Percentiles rank a stretch among this genome's conserved stretches.
These are phyloP conservation scores for Geophilus truncorum DNA, from an alignment of 2,888 invertebrate genomes.

Conservation along the genomic window DNA sequence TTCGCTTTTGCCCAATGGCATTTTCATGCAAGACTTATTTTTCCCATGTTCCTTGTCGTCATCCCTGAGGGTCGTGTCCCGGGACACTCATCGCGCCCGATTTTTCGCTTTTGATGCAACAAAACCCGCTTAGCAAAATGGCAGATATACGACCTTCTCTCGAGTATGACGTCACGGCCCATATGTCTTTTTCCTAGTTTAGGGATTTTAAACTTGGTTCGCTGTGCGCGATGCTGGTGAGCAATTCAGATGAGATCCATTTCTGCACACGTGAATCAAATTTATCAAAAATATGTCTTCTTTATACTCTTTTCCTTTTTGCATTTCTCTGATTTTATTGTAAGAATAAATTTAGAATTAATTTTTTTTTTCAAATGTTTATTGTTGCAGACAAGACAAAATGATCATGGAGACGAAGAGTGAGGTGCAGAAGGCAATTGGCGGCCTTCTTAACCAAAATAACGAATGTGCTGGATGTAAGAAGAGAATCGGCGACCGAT, in stretches of 20 bases:
- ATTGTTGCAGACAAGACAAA: background rate
- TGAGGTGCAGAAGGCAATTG: slow-evolving; percentile 20
- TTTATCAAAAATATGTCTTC: background rate
- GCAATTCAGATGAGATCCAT: slow-evolving; percentile 4
- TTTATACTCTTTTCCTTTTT: background rate
- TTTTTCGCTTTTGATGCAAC: slow-evolving; percentile 1
- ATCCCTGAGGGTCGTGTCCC: background rate
- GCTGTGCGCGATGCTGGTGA: background rate
- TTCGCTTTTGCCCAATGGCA: background rate
- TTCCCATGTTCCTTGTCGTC: slow-evolving; percentile 4
- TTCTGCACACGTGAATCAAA: background rate
- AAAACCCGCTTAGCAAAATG: background rate
- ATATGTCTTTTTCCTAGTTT: background rate
- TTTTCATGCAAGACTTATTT: background rate
- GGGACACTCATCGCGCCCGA: background rate
- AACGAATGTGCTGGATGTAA: slow-evolving; percentile 75
- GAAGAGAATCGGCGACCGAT: slow-evolving; percentile 77
- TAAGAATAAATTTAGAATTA: too few species aligned
- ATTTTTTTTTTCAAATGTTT: too few species aligned
- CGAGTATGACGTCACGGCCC: background rate
- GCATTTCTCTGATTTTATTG: background rate
- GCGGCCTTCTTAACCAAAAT: slow-evolving; percentile 48
- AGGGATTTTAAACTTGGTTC: background rate
- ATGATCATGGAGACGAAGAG: slow-evolving; percentile 30
- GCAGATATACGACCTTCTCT: background rate